These are phyloP conservation scores for Perizoma affinitatum DNA, from an alignment of 2,888 invertebrate genomes.

Conservation along the genomic window DNA sequence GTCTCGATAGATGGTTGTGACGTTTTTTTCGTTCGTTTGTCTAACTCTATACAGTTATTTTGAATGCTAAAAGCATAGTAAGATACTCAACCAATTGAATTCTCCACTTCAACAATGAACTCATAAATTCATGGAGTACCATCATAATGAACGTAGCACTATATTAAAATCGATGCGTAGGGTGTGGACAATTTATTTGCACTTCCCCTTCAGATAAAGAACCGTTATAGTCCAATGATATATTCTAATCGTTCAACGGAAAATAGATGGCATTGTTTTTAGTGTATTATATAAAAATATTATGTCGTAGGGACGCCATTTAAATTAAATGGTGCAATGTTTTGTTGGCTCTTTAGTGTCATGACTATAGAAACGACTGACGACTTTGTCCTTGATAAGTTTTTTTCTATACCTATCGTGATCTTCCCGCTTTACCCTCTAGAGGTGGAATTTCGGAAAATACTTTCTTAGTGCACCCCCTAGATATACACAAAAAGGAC, in stretches of 20 bases:
- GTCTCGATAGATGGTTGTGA: too few relatives aligned
- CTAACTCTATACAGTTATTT: too few relatives aligned
- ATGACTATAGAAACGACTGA: too few relatives aligned
- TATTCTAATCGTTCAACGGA: constrained; percentile 25
- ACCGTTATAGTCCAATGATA: constrained; percentile 12
- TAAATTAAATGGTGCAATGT: not conserved
- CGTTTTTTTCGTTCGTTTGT: too few relatives aligned
- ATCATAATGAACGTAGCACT: constrained; percentile 23
- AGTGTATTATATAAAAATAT: constrained; percentile 15
- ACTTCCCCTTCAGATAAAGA: constrained; percentile 21
- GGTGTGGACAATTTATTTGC: constrained; percentile 26
- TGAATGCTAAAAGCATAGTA: too few relatives aligned
- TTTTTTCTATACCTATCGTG: too few relatives aligned
- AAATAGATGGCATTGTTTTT: constrained; percentile 21
- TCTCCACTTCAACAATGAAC: not conserved
- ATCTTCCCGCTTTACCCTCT: too few relatives aligned
- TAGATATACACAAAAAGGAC: too few relatives aligned
- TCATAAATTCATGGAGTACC: constrained; percentile 16
- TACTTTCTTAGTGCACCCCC: too few relatives aligned
- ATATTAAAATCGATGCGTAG: constrained; percentile 28
- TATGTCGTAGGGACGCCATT: not conserved
- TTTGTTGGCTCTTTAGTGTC: not conserved
- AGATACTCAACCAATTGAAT: too few relatives aligned
- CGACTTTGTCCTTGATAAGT: too few relatives aligned
- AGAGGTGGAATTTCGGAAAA: too few relatives aligned